A percentile compares a stretch with the other conserved stretches of the same genome.
Evolutionary conservation across 1,140 invertebrate genomes (phyloP).

Genomic region (Globodera ellingtonae): DNA sequence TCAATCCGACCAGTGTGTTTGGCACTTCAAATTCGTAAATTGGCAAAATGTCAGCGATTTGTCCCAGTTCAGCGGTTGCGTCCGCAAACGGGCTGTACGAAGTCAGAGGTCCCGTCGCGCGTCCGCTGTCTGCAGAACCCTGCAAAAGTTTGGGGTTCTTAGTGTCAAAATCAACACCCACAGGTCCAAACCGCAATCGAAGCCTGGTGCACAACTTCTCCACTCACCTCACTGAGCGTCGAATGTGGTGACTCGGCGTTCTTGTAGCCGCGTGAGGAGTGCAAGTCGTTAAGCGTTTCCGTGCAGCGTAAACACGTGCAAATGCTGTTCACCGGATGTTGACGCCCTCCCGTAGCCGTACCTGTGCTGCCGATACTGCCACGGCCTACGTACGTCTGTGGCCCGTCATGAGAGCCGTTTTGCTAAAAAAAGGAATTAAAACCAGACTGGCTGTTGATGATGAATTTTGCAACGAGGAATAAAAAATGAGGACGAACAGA

Average conservation of each 20-base stretch:
- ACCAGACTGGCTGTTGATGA: not conserved
- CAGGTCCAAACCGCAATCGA: constrained; percentile 20
- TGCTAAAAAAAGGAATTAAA: not conserved
- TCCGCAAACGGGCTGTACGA: constrained; percentile 50
- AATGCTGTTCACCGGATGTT: constrained; percentile 29
- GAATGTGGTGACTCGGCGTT: constrained; percentile 51
- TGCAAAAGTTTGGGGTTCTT: constrained; percentile 11
- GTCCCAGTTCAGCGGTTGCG: constrained; percentile 12
- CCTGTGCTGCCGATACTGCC: constrained; percentile 15
- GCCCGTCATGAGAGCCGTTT: no score
- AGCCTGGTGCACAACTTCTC: constrained; percentile 11
- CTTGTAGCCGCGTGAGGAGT: constrained; percentile 37
- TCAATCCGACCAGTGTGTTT: constrained; percentile 64
- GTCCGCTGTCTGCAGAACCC: constrained; percentile 54
- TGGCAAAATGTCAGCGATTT: constrained; percentile 31
- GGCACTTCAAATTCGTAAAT: constrained; percentile 65
- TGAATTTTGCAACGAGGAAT: not conserved
- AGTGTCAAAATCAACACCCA: no score
- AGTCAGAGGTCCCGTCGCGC: constrained; percentile 47
- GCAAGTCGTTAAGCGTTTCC: constrained; percentile 17
- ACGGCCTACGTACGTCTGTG: constrained; percentile 6
- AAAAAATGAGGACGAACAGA: not conserved
- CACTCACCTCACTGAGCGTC: constrained; percentile 48
- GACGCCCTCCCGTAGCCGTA: constrained; percentile 5
- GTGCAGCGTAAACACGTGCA: constrained; percentile 20